Percentiles rank a stretch among this genome's conserved stretches.
These are phyloP conservation scores for Eremobia ochroleuca DNA, from an alignment of 2,888 invertebrate genomes.

Conservation along the genomic window DNA sequence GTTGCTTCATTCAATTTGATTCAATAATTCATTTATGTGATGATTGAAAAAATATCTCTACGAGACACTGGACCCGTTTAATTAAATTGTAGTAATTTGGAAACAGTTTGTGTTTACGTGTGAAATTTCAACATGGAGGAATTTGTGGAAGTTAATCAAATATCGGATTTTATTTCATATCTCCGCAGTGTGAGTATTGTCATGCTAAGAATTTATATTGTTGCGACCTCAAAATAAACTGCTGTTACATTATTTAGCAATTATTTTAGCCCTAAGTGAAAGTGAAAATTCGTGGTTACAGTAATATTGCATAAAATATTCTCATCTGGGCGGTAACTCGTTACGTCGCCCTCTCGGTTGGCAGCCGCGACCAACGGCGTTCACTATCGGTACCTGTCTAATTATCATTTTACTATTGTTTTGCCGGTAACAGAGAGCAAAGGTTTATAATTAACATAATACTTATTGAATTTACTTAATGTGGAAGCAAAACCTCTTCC, in stretches of 20 bases:
- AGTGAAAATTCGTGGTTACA: constrained; percentile 9
- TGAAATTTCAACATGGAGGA: constrained; percentile 87
- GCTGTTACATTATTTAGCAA: constrained; percentile 14
- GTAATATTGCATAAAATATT: constrained; percentile 22
- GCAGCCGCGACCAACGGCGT: constrained; percentile 32
- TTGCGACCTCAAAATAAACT: constrained; percentile 21
- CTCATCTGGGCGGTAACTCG: constrained; percentile 40
- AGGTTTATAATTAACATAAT: constrained; percentile 52
- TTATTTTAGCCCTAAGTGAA: not conserved
- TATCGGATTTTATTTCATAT: constrained; percentile 95
- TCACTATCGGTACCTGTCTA: constrained; percentile 24
- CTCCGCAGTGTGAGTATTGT: constrained; percentile 93
- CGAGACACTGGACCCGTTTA: not conserved
- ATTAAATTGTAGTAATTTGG: constrained; percentile 29
- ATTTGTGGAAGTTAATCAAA: constrained; percentile 93
- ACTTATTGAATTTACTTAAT: not conserved
- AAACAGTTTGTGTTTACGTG: constrained; percentile 55
- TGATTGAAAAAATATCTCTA: constrained; percentile 41
- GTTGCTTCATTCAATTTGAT: constrained; percentile 39
- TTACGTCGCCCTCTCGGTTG: constrained; percentile 32
- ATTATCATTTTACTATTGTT: constrained; percentile 60
- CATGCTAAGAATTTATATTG: constrained; percentile 11
- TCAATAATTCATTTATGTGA: constrained; percentile 41
- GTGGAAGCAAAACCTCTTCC: not conserved
- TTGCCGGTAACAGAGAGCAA: constrained; percentile 48